These are phyloP conservation scores for Sesamia nonagrioides DNA, from an alignment of 1,140 invertebrate species.

Conservation along the genomic window DNA sequence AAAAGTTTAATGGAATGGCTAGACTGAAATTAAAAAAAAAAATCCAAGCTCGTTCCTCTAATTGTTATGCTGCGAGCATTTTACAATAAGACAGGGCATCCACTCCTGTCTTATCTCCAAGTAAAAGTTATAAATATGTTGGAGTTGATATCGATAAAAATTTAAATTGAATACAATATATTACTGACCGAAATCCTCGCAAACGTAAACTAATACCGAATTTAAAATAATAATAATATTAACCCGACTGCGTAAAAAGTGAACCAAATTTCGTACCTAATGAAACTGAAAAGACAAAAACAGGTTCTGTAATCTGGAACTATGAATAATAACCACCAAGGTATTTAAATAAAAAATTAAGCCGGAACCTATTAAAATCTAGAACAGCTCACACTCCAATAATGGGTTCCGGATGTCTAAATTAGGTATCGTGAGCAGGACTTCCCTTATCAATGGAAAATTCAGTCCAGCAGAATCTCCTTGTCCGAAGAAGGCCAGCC, in stretches of 20 bases:
- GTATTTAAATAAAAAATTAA: too few relatives aligned
- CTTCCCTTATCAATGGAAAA: too few relatives aligned
- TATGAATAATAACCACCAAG: too few relatives aligned
- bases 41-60: conserved; percentile 8
- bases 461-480: background rate
- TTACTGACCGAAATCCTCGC: conserved; percentile 10
- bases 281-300: too few relatives aligned
- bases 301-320: too few relatives aligned
- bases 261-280: conserved; percentile 21
- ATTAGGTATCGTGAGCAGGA: too few relatives aligned
- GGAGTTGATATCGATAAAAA: conserved; percentile 27
- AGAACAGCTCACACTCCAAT: too few relatives aligned
- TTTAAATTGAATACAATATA: conserved; percentile 36
- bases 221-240: conserved; percentile 30
- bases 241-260: too few relatives aligned
- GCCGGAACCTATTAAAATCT: too few relatives aligned
- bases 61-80: background rate
- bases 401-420: too few relatives aligned
- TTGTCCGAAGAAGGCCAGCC: too few relatives aligned
- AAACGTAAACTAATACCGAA: conserved; percentile 38
- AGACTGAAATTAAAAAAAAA: conserved; percentile 34
- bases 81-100: too few relatives aligned
- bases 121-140: conserved; percentile 26
- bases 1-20: conserved; percentile 33
- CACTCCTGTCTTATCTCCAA: conserved; percentile 5